Conservation (phyloP, 2,888 invertebrate genomes). For the Tenodera sinensis region DNA sequence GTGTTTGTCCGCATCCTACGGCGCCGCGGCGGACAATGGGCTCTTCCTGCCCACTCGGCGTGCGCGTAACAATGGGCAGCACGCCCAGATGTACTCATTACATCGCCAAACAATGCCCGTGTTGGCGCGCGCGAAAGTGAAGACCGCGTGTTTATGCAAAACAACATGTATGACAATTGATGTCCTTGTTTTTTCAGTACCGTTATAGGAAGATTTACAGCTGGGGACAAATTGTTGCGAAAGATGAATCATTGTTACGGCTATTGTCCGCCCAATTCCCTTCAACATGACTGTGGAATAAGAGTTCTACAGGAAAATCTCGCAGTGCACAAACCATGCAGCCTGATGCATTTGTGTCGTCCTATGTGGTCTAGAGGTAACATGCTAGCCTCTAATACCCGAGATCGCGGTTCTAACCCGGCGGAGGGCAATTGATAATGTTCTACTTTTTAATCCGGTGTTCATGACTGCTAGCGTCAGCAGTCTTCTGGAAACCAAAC, state of each 20-base stretch:
- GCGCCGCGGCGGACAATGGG: not conserved
- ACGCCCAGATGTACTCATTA: not conserved
- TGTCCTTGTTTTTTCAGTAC: not conserved
- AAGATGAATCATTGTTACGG: not conserved
- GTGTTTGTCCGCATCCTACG: not conserved
- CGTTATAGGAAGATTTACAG: not conserved
- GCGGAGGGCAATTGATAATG: too few relatives aligned
- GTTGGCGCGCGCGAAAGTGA: not conserved
- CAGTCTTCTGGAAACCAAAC: too few relatives aligned
- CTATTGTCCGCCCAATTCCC: not conserved
- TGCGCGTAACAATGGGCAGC: not conserved
- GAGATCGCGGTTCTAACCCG: too few relatives aligned
- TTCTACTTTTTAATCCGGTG: too few relatives aligned
- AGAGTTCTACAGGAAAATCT: too few relatives aligned
- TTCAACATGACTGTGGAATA: not conserved
- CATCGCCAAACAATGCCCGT: not conserved
- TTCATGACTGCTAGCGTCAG: too few relatives aligned
- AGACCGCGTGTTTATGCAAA: not conserved
- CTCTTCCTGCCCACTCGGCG: not conserved
- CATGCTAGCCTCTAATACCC: too few relatives aligned
- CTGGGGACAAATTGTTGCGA: not conserved
- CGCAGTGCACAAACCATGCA: too few relatives aligned
- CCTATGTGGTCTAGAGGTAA: too few relatives aligned
- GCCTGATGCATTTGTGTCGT: too few relatives aligned
- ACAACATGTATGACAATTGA: not conserved